Evolutionary conservation across 2,797 vertebrate species (phyloP), one percentile per base, ranked within the genome.

Genomic region (Alexandromys oeconomus): DNA sequence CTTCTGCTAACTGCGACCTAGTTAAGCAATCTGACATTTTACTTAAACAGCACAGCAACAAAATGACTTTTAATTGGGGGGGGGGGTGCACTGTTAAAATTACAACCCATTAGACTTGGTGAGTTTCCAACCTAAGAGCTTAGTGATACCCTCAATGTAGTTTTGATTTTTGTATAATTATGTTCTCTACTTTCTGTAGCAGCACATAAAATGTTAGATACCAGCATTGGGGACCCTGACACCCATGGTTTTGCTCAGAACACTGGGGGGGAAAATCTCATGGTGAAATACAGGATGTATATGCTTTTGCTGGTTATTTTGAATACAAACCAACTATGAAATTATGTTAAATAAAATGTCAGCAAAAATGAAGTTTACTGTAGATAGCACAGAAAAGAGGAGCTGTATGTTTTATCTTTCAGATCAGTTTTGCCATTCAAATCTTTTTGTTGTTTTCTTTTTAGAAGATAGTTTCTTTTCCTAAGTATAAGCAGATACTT

Each of bases 301-400:
- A 51, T 94, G 76, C 19, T 85, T 85, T 43, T 65, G 65, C n/a
- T 67, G 63, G 9, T 89, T 29, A 37, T 91, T 86, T 89, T 77
- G 48, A 84, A 43, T 40, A 76, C 40, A 91, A 71, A n/a, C 63
- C 40, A 91, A 34, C 34, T 91, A 78, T 93, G 94, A 80, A 92
- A 96, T 95, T 73, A 92, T 71, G 61, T 91, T 73, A 69, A 91
- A 86, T 93, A 91, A 89, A 88, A 88, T 87, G 59, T 34, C 51
- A 88, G 8, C 80, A 61, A 89, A 96, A 98, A 95, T 96, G 97
- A 97, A 97, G 12, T 93, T 97, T 78, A 69, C 76, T 91, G 2
- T 82, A 15, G 92, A 31, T 69, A 59, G 21, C 29, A 43, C 31
- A 46, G 40, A 85, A 48, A 13, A 85, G 81, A 85, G 67, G 43